Conservation (phyloP, 2,113 vertebrate genomes). For the Speoplatyrhinus poulsoni region DNA sequence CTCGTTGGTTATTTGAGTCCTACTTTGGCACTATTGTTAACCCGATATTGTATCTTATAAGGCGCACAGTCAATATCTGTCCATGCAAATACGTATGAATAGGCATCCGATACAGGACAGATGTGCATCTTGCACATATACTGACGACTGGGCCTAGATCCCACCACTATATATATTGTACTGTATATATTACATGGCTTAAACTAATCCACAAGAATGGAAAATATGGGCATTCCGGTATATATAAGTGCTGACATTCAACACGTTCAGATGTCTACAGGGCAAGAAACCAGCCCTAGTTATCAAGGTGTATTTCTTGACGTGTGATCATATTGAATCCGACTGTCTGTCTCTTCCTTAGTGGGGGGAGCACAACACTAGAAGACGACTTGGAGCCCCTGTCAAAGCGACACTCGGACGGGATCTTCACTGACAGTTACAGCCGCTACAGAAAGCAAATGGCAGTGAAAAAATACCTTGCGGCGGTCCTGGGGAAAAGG, state of each 20-base stretch:
- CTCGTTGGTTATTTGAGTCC: too few relatives aligned
- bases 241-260: background rate
- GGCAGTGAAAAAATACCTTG: constrained; percentile 99
- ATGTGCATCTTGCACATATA: constrained; percentile 16
- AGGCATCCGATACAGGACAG: constrained; percentile 48
- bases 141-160: constrained; percentile 26
- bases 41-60: background rate
- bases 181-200: background rate
- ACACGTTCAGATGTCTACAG: too few relatives aligned
- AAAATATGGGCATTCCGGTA: background rate
- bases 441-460: constrained; percentile 99
- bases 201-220: constrained; percentile 9
- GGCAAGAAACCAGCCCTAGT: background rate
- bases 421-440: constrained; percentile 99
- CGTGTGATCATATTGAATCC: constrained; percentile 24
- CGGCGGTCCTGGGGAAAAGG: constrained; percentile 98
- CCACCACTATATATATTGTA: background rate
- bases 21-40: too few relatives aligned
- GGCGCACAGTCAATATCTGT: constrained; percentile 17
- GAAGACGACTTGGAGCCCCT: constrained; percentile 88
- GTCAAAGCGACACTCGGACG: constrained; percentile 96
- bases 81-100: constrained; percentile 69
- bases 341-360: constrained; percentile 48
- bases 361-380: constrained; percentile 78
- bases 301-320: too few relatives aligned